These are phyloP conservation scores for Galerucella pusilla DNA, from an alignment of 2,888 invertebrate genomes.

Conservation along the genomic window DNA sequence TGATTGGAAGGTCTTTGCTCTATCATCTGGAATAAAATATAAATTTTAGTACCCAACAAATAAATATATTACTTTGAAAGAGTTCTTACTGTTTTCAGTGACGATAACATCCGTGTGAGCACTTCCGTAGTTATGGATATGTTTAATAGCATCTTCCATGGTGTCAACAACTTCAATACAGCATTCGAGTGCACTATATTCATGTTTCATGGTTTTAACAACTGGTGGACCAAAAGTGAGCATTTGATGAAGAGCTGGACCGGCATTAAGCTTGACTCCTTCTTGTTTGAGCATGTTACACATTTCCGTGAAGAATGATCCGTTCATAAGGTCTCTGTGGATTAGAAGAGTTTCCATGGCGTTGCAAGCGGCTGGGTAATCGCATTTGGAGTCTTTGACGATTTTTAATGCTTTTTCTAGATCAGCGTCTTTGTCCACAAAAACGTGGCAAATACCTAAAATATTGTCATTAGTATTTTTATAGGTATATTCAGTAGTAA, in stretches of 20 bases:
- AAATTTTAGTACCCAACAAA: no score
- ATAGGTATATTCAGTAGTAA: no score
- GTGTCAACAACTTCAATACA: constrained; percentile 94
- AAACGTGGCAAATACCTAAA: constrained; percentile 89
- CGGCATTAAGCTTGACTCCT: constrained; percentile 90
- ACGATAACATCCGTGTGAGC: constrained; percentile 97
- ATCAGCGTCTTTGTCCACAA: constrained; percentile 93
- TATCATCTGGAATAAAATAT: constrained; percentile 60
- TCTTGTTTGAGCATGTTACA: constrained; percentile 92
- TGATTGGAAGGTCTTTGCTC: constrained; percentile 82
- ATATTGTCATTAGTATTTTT: not conserved
- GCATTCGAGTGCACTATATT: constrained; percentile 94
- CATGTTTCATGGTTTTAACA: constrained; percentile 88
- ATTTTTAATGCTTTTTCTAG: constrained; percentile 86
- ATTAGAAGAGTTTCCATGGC: constrained; percentile 98
- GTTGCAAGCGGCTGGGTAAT: constrained; percentile 99
- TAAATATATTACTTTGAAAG: not conserved
- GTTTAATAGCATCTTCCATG: constrained; percentile 89
- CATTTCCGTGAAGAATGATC: constrained; percentile 84
- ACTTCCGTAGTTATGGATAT: constrained; percentile 95
- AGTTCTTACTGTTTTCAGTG: constrained; percentile 84
- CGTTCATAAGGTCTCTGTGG: constrained; percentile 83
- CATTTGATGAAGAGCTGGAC: constrained; percentile 82
- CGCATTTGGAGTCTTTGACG: constrained; percentile 95
- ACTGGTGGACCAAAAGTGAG: constrained; percentile 95